Base-by-base conservation (phyloP, 2,888 invertebrate genomes). In the Meliscaeva auricollis region DNA sequence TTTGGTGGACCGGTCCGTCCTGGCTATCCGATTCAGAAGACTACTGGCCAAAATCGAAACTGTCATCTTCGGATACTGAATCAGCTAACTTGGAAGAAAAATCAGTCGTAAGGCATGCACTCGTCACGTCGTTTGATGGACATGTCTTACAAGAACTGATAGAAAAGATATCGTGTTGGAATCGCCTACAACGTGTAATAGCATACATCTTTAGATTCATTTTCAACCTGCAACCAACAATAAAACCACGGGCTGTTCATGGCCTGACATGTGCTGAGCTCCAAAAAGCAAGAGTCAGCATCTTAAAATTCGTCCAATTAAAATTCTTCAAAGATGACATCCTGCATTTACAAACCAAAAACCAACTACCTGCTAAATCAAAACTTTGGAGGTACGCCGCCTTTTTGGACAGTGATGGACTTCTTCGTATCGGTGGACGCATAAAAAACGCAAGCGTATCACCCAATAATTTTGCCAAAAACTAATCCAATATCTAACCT, bases 1-100 rank as follows among this genome's bases (percentile, higher is more conserved):
- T 88, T 6, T 87, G 87, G 87, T 88, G 87, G 87, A 41, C 64
- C n/a, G 87, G 87, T 17, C 87, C 58, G 7, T 41, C 38, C 1
- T 52, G 35, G 46, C 17, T 66, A 1, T 48, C 56, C 0, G n/a
- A n/a, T 0, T n/a, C 44, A 35, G 35, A 35, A 35, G 0, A 35
- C 3, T 3, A 35, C 3, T 56, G 56, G 56, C 70, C 70, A 7
- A 38, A 2, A 22, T 66, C 35, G 5, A 22, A 15, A 1, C 38
- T 69, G 0, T 11, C 17, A 46, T 22, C 7, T n/a, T n/a, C n/a
- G n/a, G n/a, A n/a, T n/a, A n/a, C n/a, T n/a, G n/a, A n/a, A n/a
- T n/a, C n/a, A n/a, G n/a, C n/a, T n/a, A n/a, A n/a, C n/a, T n/a
- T n/a, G n/a, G 56, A 56, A 7, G 56, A 52, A 46, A 32, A 15